These are phyloP conservation scores for Megathymus violae DNA, from an alignment of 1,140 invertebrate species.

Conservation along the genomic window DNA sequence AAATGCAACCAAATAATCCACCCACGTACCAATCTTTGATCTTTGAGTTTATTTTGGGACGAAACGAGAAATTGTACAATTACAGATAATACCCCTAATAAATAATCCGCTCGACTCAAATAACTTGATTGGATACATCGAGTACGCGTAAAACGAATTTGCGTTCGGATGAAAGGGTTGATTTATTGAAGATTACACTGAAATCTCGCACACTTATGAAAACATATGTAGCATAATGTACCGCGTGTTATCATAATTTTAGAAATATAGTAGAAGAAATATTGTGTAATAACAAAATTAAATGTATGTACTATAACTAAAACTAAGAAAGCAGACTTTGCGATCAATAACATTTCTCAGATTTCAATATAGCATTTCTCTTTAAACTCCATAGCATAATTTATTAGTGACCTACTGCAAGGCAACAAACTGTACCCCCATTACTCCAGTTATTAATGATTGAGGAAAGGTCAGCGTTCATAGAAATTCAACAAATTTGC, in stretches of 20 bases:
- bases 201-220: slow-evolving; percentile 23
- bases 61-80: slow-evolving; percentile 25
- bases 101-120: slow-evolving; percentile 28
- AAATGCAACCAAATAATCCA: slow-evolving; percentile 8
- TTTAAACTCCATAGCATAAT: no score
- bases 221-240: slow-evolving; percentile 18
- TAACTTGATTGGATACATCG: slow-evolving; percentile 13
- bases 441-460: no score
- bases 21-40: slow-evolving; percentile 4
- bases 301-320: no score
- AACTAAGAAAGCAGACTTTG: no score
- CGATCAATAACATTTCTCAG: no score
- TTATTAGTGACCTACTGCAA: no score
- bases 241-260: slow-evolving; percentile 11
- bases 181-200: slow-evolving; percentile 31
- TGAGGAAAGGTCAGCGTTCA: no score
- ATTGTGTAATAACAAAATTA: no score
- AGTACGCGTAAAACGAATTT: slow-evolving; percentile 20
- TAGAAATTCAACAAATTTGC: no score
- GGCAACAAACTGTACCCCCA: no score
- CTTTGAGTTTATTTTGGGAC: slow-evolving; percentile 28
- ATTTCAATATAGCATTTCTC: no score
- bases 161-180: slow-evolving; percentile 18
- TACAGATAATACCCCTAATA: slow-evolving; percentile 31
- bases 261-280: no score